Evolutionary conservation across 2,888 invertebrate species (phyloP), one percentile per base, ranked within the genome.

Genomic region (Nomada fucata): DNA sequence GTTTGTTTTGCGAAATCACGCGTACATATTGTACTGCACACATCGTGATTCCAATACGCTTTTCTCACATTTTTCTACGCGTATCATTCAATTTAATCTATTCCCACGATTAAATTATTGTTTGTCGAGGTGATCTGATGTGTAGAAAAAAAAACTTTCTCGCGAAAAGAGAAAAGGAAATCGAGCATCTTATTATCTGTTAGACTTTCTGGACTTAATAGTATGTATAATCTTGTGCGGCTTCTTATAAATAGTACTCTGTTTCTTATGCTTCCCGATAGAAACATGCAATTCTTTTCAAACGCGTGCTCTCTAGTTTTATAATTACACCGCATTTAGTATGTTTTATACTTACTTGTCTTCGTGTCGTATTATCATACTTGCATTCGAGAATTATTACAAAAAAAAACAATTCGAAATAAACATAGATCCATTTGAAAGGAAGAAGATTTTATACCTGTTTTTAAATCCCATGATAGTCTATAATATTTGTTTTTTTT

Each of bases 81-180:
- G 50, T 73, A 78, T 68, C 29, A 72, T 72, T 77, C 53, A 47
- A 20, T 23, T 18, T 63, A 70, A 79, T 82, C 20, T 52, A 23
- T 75, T 79, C 82, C 50, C 67, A 82, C 57, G 70, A 71, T 82
- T 57, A 81, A 57, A 53, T 53, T 57, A 67, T 52, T 65, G 57
- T 23, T 70, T 67, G 36, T 69, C 57, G 50, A 67, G 55, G 55
- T 65, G 69, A 57, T 76, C 18, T 23, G 20, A 70, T 55, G 60
- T 53, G 65, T 59, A 69, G 67, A 63, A 69, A 73, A 36, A 36
- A 69, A 79, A 70, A 75, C 71, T 84, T 84, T 83, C 84, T 63
- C 84, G 55, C 15, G 76, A 69, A 76, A 77, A 74, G 85, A 85
- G 78, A 82, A 85, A 85, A 86, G 72, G 71, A 59, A 80, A 73